Base-by-base conservation (phyloP, 2,888 invertebrate species). In the Volucella inflata region DNA sequence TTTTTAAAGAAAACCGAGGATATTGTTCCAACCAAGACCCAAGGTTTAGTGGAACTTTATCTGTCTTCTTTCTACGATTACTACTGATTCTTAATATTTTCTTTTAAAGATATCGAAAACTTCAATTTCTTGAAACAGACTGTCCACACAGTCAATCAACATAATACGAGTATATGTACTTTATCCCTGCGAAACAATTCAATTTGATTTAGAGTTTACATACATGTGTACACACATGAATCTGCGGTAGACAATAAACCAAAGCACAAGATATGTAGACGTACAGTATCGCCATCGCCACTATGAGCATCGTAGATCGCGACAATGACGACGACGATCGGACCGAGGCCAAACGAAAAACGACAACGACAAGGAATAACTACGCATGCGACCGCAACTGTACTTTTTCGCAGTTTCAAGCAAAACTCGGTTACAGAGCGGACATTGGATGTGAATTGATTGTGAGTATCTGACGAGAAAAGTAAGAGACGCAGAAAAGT, bases 321-420 rank as follows among this genome's bases (percentile, higher is more conserved):
- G 21, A 21, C 21, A 21, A 21, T 21, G 21, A 21, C 21, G 21
- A 21, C 21, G 21, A 46, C n/a, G 38, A 46, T 46, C 48, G 48
- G 46, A 74, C 72, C 62, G 67, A 72, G 65, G 74, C 78, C 46
- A 71, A 60, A 78, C 77, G 46, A 70, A 62, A 81, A 46, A 75
- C 68, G 38, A n/a, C 38, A 67, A 64, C 46, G 60, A 65, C 17
- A 64, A 80, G 60, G 81, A 85, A 85, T 80, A 80, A 85, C 80
- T 85, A 85, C 76, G 80, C 84, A 85, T 81, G 76, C 65, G 71
- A 85, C 84, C 76, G 50, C 84, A 80, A 85, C 84, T 85, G 84
- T 85, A 85, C 84, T 85, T 85, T 79, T 83, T 81, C 80, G 80
- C 80, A 78, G 71, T 30, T 21, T 40, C 59, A 42, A 76, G 83